Percentiles rank a stretch among this genome's conserved stretches.
These are phyloP conservation scores for Drosophila eohydei DNA, from an alignment of 2,888 invertebrate species.

Conservation along the genomic window DNA sequence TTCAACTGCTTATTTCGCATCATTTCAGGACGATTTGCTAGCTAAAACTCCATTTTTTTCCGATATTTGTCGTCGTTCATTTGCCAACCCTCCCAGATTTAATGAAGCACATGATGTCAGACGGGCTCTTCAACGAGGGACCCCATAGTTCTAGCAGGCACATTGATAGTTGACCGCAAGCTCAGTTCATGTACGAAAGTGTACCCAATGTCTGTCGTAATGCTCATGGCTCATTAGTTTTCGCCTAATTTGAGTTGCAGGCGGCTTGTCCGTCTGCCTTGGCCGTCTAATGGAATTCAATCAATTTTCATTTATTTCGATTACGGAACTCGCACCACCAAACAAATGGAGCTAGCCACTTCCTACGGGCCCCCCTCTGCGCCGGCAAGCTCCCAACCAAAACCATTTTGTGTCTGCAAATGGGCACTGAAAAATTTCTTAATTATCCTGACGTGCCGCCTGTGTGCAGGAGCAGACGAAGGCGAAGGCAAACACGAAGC, in stretches of 20 bases:
- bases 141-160: conserved; percentile 34
- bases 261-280: conserved; percentile 17
- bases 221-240: conserved; percentile 75
- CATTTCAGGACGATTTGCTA: conserved; percentile 15
- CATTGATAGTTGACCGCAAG: conserved; percentile 60
- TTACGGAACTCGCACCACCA: conserved; percentile 74
- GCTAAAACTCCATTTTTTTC: conserved; percentile 7
- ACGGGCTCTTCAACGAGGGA: neutral
- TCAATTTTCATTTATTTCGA: conserved; percentile 83
- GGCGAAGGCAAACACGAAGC: neutral
- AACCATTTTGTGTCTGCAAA: conserved; percentile 32
- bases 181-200: conserved; percentile 18
- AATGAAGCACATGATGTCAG: conserved; percentile 56
- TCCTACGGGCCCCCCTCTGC: conserved; percentile 13
- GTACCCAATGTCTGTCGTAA: conserved; percentile 39
- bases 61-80: neutral
- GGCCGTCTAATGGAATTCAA: conserved; percentile 80
- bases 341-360: conserved; percentile 30
- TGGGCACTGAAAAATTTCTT: conserved; percentile 76
- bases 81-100: conserved; percentile 8
- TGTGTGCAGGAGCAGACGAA: neutral
- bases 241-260: conserved; percentile 73
- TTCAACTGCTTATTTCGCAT: conserved; percentile 5
- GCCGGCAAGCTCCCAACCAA: neutral
- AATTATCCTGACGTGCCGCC: conserved; percentile 74